These are phyloP conservation scores for Xestia ashworthii DNA, from an alignment of 2,888 invertebrate genomes.

Conservation along the genomic window DNA sequence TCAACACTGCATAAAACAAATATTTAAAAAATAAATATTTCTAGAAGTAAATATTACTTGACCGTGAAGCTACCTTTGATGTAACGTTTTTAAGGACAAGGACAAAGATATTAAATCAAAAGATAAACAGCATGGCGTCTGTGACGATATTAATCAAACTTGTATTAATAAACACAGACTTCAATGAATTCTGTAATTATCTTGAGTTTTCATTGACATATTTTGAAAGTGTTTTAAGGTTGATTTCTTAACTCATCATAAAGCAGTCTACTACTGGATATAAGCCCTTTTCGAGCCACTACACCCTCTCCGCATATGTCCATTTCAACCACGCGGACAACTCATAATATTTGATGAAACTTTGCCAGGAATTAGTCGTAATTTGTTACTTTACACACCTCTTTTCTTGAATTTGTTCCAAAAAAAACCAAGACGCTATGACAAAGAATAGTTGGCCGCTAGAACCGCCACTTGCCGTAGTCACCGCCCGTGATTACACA, in stretches of 20 bases:
- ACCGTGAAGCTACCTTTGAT: slow-evolving; percentile 43
- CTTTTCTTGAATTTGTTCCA: no score
- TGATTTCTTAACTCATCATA: not conserved
- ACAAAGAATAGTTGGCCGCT: no score
- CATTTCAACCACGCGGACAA: no score
- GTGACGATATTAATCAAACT: slow-evolving; percentile 9
- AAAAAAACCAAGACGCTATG: no score
- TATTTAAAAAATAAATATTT: slow-evolving; percentile 44
- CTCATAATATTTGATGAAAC: no score
- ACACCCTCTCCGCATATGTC: not conserved
- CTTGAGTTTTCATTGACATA: slow-evolving; percentile 4
- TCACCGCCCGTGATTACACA: no score
- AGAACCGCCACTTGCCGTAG: no score
- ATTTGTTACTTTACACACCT: no score
- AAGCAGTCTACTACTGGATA: not conserved
- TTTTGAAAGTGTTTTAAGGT: not conserved
- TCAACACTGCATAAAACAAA: slow-evolving; percentile 33
- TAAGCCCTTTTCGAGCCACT: not conserved
- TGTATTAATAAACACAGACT: slow-evolving; percentile 20
- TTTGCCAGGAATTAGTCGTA: no score
- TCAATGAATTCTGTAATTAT: slow-evolving; percentile 13
- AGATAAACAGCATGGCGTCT: slow-evolving; percentile 19
- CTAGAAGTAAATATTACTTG: slow-evolving; percentile 33
- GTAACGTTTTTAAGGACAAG: slow-evolving; percentile 30
- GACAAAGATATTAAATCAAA: slow-evolving; percentile 21